These are phyloP conservation scores for Pantherophis vulpinus DNA, from an alignment of 2,797 vertebrate genomes.

Conservation along the genomic window DNA sequence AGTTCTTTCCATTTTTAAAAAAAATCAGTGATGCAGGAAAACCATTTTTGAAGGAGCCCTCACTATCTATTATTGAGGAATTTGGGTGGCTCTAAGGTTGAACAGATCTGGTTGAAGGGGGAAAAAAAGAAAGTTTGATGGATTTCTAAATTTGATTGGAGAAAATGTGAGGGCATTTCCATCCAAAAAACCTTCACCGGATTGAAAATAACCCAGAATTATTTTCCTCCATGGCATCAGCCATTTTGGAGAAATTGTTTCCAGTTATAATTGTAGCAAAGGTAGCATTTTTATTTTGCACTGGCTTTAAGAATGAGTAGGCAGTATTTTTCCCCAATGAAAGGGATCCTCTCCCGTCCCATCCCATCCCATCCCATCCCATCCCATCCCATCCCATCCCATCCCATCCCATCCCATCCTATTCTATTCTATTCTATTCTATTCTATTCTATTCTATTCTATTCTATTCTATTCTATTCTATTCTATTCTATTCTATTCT, in stretches of 20 bases:
- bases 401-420: rapidly evolving
- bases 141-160: not conserved
- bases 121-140: too few relatives aligned
- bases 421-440: rapidly evolving
- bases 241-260: not conserved
- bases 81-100: not conserved
- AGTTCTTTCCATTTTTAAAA: not conserved
- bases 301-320: not conserved
- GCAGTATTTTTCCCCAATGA: not conserved
- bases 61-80: too few relatives aligned
- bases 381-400: too few relatives aligned
- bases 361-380: rapidly evolving
- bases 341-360: not conserved
- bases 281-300: not conserved
- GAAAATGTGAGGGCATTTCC: not conserved
- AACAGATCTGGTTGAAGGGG: not conserved
- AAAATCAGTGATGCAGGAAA: too few relatives aligned
- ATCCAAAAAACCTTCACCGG: not conserved
- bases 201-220: not conserved
- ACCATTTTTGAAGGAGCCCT: not conserved
- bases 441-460: rapidly evolving
- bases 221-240: not conserved
- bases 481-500: rapidly evolving
- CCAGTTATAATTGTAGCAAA: not conserved
- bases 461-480: too few relatives aligned